phyloP scores from a whole-genome alignment of 2,797 vertebrate species.

The Nyctibius grandis region DNA sequence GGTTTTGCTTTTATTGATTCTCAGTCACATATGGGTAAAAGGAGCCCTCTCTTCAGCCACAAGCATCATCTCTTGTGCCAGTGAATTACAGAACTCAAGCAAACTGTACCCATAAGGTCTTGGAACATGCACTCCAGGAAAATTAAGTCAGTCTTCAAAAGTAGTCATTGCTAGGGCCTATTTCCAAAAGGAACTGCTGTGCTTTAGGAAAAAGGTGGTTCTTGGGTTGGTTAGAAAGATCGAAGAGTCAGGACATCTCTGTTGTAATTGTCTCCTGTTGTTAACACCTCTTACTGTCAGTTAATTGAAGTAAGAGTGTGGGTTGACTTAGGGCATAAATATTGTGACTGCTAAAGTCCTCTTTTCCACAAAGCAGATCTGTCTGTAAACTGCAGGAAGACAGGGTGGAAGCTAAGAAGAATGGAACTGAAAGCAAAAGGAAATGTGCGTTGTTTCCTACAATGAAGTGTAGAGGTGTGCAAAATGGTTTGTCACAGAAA shows the following conservation, averaged over 20 bases:
- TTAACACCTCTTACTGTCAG: neutral
- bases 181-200: neutral
- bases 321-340: neutral
- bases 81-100: neutral
- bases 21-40: neutral
- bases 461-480: neutral
- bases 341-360: neutral
- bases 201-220: neutral
- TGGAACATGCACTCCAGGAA: neutral
- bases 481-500: neutral
- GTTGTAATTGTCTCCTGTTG: neutral
- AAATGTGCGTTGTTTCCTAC: neutral
- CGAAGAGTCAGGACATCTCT: neutral
- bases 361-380: neutral
- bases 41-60: conserved; percentile 5
- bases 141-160: neutral
- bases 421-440: neutral
- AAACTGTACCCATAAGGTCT: neutral
- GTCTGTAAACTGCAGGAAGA: neutral
- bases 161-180: neutral
- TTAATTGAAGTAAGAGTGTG: neutral
- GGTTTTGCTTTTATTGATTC: conserved; percentile 21
- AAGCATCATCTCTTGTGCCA: neutral
- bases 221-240: neutral
- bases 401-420: neutral